Evolutionary conservation across 2,113 vertebrate genomes (phyloP).

Genomic region (Lathamus discolor): DNA sequence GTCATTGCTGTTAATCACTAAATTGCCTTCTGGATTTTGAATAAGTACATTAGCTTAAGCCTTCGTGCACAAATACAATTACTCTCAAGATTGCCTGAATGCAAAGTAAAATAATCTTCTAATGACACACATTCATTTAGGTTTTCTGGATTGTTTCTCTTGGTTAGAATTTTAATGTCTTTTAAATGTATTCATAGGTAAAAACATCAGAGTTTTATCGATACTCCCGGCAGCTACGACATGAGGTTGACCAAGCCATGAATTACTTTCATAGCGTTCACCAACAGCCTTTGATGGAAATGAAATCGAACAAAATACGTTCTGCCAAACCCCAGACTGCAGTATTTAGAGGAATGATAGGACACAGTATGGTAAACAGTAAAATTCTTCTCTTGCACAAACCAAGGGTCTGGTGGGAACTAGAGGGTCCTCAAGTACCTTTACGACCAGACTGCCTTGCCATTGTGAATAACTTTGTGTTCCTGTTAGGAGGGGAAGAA

Average conservation of each 20-base stretch:
- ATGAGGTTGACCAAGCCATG: conserved; percentile 94
- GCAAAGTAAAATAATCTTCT: conserved; percentile 16
- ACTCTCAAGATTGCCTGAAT: not conserved
- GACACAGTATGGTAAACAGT: conserved; percentile 99
- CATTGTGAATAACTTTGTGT: conserved; percentile 97
- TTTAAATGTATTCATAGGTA: conserved; percentile 85
- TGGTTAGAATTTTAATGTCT: conserved; percentile 65
- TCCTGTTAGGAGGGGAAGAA: conserved; percentile 95
- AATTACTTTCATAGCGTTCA: conserved; percentile 96
- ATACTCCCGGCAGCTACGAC: conserved; percentile 93
- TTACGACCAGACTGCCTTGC: conserved; percentile 95
- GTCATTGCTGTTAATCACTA: not conserved
- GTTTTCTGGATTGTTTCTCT: conserved; percentile 55
- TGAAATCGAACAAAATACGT: conserved; percentile 93
- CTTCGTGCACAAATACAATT: not conserved
- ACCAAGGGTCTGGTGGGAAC: conserved; percentile 97
- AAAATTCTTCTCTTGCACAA: conserved; percentile 97
- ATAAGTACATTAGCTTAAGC: not conserved
- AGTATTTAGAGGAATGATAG: conserved; percentile 98
- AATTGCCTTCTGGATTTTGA: conserved; percentile 27
- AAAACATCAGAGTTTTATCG: conserved; percentile 99
- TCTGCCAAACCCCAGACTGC: conserved; percentile 95
- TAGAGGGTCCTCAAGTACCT: conserved; percentile 97
- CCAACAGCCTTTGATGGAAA: conserved; percentile 93
- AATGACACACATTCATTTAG: conserved; percentile 24